A percentile compares a stretch with the other conserved stretches of the same genome.
Evolutionary conservation across 2,797 vertebrate species (phyloP).

Genomic region (Cyprinella venusta): DNA sequence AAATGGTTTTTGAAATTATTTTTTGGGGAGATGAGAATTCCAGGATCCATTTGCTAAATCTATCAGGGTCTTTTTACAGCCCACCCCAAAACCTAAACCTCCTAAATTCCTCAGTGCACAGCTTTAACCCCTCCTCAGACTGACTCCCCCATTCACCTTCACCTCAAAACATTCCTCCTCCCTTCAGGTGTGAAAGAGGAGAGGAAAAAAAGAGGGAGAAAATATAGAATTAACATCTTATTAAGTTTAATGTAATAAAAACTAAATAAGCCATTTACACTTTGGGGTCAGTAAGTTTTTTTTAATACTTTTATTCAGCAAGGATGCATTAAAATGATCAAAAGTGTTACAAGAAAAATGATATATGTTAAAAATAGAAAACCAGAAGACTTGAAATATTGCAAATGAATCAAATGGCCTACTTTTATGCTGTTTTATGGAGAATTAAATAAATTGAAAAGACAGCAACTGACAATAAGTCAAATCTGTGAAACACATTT

Average conservation of each 20-base stretch:
- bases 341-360: not conserved
- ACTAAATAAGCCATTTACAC: not conserved
- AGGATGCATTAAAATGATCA: not conserved
- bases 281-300: not conserved
- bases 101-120: constrained; percentile 62
- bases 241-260: not conserved
- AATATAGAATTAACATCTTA: not conserved
- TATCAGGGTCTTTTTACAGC: constrained; percentile 84
- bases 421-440: not conserved
- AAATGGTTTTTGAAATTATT: constrained; percentile 47
- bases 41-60: constrained; percentile 85
- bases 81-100: constrained; percentile 57
- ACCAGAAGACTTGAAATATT: not conserved
- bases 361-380: not conserved
- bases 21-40: constrained; percentile 75
- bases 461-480: no score
- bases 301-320: not conserved
- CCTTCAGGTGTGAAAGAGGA: constrained; percentile 69
- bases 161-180: constrained; percentile 66
- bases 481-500: constrained; percentile 16
- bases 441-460: not conserved
- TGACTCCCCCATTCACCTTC: constrained; percentile 11
- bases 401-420: not conserved
- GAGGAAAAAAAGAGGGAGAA: not conserved
- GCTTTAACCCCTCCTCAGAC: constrained; percentile 61